Evolutionary conservation across 2,888 invertebrate species (phyloP), one percentile per base, ranked within the genome.

Genomic region (Ormia ochracea): DNA sequence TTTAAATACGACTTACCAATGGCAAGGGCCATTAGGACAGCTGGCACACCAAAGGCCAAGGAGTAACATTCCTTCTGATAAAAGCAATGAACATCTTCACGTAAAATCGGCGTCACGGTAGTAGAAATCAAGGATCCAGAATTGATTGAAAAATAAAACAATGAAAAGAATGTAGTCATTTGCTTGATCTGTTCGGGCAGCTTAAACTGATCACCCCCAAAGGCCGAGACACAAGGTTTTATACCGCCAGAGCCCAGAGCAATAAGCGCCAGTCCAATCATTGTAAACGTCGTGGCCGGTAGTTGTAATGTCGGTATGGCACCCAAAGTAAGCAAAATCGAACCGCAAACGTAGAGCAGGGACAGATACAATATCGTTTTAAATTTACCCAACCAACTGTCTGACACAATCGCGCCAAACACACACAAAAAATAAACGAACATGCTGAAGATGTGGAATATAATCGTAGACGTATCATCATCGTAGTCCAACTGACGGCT

Each of bases 181-280:
- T 94, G 92, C 80, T 91, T 91, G 14, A 92, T 91, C 89, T 95
- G 93, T 56, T 92, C 90, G 0, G 93, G 93, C 45, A 93, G 84
- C 14, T 90, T 88, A 85, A 95, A 94, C 87, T 95, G 96, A 88
- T 96, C 96, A 0, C 95, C 96, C 3, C 95, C 96, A 86, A 96
- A 96, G 0, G 96, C 93, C 0, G 94, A 91, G 0, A 96, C 95
- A 87, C 95, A 96, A 0, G 96, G 95, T 83, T 96, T 96, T 81
- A 96, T 96, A 3, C 95, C 95, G 0, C 95, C 95, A 0, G 95
- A 94, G 2, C 95, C 95, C 3, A 94, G 82, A 0, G 94, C 94
- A 75, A 96, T 93, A 82, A 95, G 89, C 12, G 93, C 86, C 26
- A 96, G 89, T 0, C 94, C 95, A 19, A 94, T 83, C 78, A 94